A percentile compares a stretch with the other conserved stretches of the same genome.
Evolutionary conservation across 2,113 vertebrate genomes (phyloP).

Genomic region (Apteryx mantelli): DNA sequence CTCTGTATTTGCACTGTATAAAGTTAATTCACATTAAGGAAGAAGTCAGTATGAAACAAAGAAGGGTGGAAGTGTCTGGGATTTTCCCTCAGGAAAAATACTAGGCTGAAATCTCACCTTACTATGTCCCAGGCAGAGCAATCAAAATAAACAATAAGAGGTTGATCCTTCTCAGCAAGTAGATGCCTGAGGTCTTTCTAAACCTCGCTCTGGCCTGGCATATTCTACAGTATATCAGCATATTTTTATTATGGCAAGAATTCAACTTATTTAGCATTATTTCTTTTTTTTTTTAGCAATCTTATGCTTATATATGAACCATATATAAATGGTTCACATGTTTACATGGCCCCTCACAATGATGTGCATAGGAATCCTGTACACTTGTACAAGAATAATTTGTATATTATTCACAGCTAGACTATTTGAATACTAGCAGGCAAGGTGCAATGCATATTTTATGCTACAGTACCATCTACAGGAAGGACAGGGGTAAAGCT

Average conservation of each 20-base stretch:
- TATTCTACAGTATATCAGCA: not conserved
- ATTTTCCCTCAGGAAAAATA: not conserved
- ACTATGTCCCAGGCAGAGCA: not conserved
- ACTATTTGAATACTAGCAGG: not conserved
- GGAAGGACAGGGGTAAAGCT: not conserved
- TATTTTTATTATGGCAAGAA: not conserved
- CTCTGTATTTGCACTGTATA: not conserved
- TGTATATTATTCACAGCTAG: not conserved
- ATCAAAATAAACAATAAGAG: not conserved
- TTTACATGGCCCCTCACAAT: not conserved
- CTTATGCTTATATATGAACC: not conserved
- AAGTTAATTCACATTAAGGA: not conserved
- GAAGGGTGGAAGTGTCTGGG: not conserved
- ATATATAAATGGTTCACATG: not conserved
- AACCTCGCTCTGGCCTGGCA: not conserved
- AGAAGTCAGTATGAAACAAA: not conserved
- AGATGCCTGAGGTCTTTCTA: not conserved
- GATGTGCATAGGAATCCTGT: not conserved
- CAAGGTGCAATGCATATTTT: not conserved
- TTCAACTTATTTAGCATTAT: not conserved
- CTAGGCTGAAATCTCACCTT: not conserved
- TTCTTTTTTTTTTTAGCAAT: not conserved
- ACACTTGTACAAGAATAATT: not conserved
- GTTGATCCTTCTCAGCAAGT: not conserved
- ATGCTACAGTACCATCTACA: conserved; percentile 63